Base-by-base conservation (phyloP, 2,888 invertebrate genomes). In the Dione vanillae region DNA sequence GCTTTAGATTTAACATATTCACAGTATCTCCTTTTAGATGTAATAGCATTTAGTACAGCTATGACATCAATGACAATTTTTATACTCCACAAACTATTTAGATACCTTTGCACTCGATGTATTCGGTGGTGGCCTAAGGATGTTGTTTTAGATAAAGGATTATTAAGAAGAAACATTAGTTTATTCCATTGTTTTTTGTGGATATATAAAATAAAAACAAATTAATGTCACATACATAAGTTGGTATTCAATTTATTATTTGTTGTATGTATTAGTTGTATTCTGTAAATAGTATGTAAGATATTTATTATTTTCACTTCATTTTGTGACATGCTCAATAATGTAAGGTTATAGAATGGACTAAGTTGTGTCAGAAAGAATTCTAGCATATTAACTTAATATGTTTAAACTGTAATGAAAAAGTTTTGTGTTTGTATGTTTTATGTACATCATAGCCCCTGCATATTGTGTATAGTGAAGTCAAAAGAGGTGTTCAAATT, bases 1-100 rank as follows among this genome's bases (percentile, higher is more conserved):
- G 93, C 93, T 0, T 83, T 92, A 1, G 92, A 94, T 70, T 82
- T 95, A 16, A 80, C 89, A 0, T 83, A 88, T 73, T 83, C 90
- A 41, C 94, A 95, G 89, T 87, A 90, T 77, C 78, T 91, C 20
- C 80, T 93, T 62, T 77, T 94, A 71, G 94, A 94, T 72, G 83
- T 93, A 61, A 78, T 89, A 74, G 83, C 84, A 11, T 76, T 93
- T 37, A 87, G 90, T 74, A 74, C 88, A 79, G 83, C 79, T 7
- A 78, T 85, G 67, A 79, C 86, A 19, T 67, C 86, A 41, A 77
- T 87, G 72, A 86, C 84, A 47, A 82, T 82, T 65, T 91, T 80
- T 74, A 87, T 92, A 69, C 83, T 92, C 41, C 83, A 92, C 71
- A 84, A 80, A 75, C 76, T 93, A 52, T 91, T 92, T 74, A 82